Evolutionary conservation across 2,113 vertebrate genomes (phyloP).

Genomic region (Chaetodon trifascialis): DNA sequence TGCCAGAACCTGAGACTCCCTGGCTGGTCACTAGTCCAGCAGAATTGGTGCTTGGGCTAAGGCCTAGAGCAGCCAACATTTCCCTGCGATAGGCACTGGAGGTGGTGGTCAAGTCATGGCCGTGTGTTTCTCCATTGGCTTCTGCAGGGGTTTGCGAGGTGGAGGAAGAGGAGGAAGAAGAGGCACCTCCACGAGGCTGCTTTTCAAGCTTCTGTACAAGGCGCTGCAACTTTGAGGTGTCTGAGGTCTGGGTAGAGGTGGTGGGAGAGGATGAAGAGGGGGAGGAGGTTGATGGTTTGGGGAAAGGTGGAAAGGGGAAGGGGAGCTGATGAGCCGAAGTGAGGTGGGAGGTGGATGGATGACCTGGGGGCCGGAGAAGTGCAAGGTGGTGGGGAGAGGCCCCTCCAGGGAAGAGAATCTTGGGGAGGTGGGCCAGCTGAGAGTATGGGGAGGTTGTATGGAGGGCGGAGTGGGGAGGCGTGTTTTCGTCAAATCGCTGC

Average conservation of each 20-base stretch:
- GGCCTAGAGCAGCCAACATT: constrained; percentile 84
- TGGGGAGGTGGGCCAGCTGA: constrained; percentile 85
- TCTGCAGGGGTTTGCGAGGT: constrained; percentile 70
- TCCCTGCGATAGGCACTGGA: constrained; percentile 83
- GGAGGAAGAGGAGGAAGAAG: constrained; percentile 62
- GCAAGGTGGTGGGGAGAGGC: constrained; percentile 86
- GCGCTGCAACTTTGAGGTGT: constrained; percentile 93
- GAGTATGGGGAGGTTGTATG: constrained; percentile 82
- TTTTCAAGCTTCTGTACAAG: constrained; percentile 93
- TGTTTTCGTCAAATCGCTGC: constrained; percentile 87
- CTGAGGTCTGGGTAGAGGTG: constrained; percentile 85
- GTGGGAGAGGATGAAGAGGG: constrained; percentile 84
- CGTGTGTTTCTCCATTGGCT: constrained; percentile 60
- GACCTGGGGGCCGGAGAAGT: constrained; percentile 85
- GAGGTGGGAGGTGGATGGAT: constrained; percentile 81
- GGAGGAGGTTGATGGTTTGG: constrained; percentile 84
- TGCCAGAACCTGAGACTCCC: constrained; percentile 53
- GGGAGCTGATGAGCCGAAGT: constrained; percentile 81
- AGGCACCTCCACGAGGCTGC: constrained; percentile 75
- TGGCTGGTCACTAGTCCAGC: constrained; percentile 51
- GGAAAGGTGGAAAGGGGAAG: constrained; percentile 89
- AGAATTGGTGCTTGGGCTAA: constrained; percentile 75
- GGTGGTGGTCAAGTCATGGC: constrained; percentile 79
- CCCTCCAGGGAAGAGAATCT: constrained; percentile 85
- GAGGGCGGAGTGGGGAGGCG: constrained; percentile 83